Base-by-base conservation (phyloP, 2,113 vertebrate genomes). In the Crypturellus undulatus region DNA sequence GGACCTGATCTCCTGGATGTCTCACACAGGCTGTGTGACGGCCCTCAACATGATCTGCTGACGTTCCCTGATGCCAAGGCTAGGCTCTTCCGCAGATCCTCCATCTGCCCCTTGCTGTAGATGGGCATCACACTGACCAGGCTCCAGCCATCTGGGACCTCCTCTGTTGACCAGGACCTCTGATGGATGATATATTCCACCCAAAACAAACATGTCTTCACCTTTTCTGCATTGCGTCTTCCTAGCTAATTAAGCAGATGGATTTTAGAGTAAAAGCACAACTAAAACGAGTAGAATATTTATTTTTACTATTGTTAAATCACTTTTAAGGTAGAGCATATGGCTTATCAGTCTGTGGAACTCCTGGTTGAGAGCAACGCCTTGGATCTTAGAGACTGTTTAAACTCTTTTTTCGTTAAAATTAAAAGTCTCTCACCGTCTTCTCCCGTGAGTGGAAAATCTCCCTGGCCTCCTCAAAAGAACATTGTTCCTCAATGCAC, bases 371-470 rank as follows among this genome's bases (percentile, higher is more conserved):
- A 42, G 12, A 30, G 17, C 10, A 42, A 18, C 16, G 60, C 24
- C 34, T 28, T n/a, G 26, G 32, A 30, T 42, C 45, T 87, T 34
- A 56, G 28, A 30, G 54, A 40, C 40, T 26, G 14, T 38, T 34
- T 22, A 24, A 36, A 43, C 26, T 28, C 22, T 22, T 77, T 85
- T 85, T 52, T 42, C 43, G 73, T 77, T 21, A 65, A 52, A 76
- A 51, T 21, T 17, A 51, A 21, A 51, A 42, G 10, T 22, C 67
- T 15, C 78, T 84, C 95, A 99, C 98, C 10, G 97, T 98, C 93
- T 98, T 99, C 96, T 99, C 98, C 21, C 59, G 95, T 1, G 96
- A 98, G 87, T 97, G 97, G 95, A 98, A 99, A 95, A 99, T 98
- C 94, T 99, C 98, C 4, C 95, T 78, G 0, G 98, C 98, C 92